Evolutionary conservation across 2,888 invertebrate species (phyloP).

Genomic region (Pimpla rufipes): DNA sequence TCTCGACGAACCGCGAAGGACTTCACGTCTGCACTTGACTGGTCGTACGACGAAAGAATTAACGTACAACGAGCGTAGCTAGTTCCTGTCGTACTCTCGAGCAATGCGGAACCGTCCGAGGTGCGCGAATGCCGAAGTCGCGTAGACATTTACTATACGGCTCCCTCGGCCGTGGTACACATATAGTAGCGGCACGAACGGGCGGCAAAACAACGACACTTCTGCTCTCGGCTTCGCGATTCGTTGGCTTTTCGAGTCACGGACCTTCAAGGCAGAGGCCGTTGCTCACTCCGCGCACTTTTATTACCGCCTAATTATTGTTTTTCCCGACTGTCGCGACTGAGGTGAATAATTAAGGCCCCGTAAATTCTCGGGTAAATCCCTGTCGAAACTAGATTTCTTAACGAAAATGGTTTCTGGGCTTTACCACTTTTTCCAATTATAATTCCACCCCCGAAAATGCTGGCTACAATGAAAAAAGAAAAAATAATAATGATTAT

Average conservation of each 20-base stretch:
- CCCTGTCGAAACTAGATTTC: background rate
- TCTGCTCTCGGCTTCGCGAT: conserved; percentile 46
- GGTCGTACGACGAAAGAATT: conserved; percentile 22
- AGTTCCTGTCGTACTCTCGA: conserved; percentile 50
- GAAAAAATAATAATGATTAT: too few species aligned
- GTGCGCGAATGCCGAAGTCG: conserved; percentile 53
- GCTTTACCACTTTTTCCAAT: too few species aligned
- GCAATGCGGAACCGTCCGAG: conserved; percentile 75
- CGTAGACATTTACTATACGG: conserved; percentile 30
- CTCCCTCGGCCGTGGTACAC: conserved; percentile 68
- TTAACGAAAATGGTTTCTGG: too few species aligned
- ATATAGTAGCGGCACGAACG: conserved; percentile 14
- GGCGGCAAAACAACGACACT: conserved; percentile 1
- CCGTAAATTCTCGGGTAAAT: background rate
- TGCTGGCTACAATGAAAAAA: too few species aligned
- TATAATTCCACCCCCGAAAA: too few species aligned
- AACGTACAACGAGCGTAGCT: conserved; percentile 10
- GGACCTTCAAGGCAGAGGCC: conserved; percentile 77
- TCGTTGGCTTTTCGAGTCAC: conserved; percentile 79
- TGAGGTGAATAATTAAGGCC: background rate
- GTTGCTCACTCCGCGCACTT: conserved; percentile 49
- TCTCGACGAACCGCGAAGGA: conserved; percentile 18
- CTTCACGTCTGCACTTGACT: background rate
- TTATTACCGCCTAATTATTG: background rate
- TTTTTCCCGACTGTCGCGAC: background rate